Conservation (phyloP, 2,797 vertebrate species). For the Ctenopoma kingsleyae region DNA sequence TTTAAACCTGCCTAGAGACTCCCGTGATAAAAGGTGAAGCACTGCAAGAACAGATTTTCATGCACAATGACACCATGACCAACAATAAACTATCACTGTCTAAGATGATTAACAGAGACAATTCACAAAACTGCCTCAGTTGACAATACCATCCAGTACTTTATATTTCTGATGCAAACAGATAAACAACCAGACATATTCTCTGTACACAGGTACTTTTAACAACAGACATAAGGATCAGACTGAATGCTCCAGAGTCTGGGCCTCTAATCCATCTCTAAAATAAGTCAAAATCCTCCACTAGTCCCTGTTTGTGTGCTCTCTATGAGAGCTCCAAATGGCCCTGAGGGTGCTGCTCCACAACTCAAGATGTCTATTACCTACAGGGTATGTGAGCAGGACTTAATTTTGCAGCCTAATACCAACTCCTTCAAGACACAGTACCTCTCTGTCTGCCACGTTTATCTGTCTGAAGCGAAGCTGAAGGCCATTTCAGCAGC, state of each 20-base stretch:
- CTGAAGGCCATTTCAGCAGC: conserved; percentile 56
- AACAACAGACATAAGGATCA: conserved; percentile 41
- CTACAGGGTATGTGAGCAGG: conserved; percentile 64
- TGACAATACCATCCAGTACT: conserved; percentile 17
- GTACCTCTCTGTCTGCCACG: conserved; percentile 46
- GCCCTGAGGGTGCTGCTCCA: conserved; percentile 69
- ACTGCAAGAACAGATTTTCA: conserved; percentile 37
- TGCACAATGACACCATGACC: conserved; percentile 35
- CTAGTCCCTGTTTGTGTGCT: conserved; percentile 66
- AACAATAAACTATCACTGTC: conserved; percentile 44
- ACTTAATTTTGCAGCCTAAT: conserved; percentile 79
- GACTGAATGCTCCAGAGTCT: conserved; percentile 52
- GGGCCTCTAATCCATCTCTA: conserved; percentile 67
- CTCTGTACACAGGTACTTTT: conserved; percentile 38
- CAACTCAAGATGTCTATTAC: conserved; percentile 78
- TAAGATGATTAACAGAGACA: conserved; percentile 35
- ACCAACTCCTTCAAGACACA: conserved; percentile 65
- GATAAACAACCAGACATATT: conserved; percentile 30
- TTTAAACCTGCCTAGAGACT: conserved; percentile 65
- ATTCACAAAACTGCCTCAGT: conserved; percentile 31
- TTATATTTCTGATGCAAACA: conserved; percentile 20
- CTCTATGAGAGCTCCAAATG: conserved; percentile 66
- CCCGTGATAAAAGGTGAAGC: conserved; percentile 43
- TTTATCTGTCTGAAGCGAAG: conserved; percentile 48
- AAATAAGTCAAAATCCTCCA: conserved; percentile 71